phyloP scores from a whole-genome alignment of 2,797 vertebrate species.

The Vireo griseus region DNA sequence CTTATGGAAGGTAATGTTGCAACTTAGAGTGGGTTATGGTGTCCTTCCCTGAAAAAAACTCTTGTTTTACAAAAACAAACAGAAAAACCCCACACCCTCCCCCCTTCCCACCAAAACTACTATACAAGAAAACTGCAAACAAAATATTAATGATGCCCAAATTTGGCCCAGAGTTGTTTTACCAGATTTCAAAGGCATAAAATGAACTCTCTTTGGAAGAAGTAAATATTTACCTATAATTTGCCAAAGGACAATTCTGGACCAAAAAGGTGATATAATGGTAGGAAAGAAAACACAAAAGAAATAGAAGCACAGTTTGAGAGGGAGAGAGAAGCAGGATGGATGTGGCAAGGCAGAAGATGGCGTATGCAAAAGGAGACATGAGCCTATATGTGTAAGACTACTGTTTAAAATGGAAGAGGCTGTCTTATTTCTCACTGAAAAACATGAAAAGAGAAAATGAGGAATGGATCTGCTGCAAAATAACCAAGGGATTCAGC shows the following conservation, averaged over 20 bases:
- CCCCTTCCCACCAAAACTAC: constrained; percentile 41
- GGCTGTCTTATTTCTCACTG: constrained; percentile 71
- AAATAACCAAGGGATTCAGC: constrained; percentile 71
- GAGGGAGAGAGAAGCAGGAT: constrained; percentile 32
- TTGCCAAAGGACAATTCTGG: constrained; percentile 71
- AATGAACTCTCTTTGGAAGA: constrained; percentile 19
- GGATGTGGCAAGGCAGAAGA: constrained; percentile 46
- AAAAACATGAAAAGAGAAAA: constrained; percentile 68
- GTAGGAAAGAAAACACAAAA: constrained; percentile 47
- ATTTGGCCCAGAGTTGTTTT: constrained; percentile 78
- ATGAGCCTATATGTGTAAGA: constrained; percentile 50
- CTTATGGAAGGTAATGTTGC: constrained; percentile 79
- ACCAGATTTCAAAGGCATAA: constrained; percentile 31
- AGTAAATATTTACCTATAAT: constrained; percentile 32
- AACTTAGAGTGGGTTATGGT: constrained; percentile 80
- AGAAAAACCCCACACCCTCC: constrained; percentile 36
- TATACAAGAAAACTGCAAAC: constrained; percentile 48
- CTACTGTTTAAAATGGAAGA: constrained; percentile 67
- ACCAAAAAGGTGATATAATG: constrained; percentile 72
- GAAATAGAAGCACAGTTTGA: constrained; percentile 18
- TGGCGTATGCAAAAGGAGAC: constrained; percentile 56
- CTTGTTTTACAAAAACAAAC: constrained; percentile 39
- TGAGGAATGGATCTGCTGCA: constrained; percentile 68
- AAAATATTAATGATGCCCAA: constrained; percentile 58
- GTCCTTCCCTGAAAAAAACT: constrained; percentile 76